Evolutionary conservation across 2,888 invertebrate genomes (phyloP).

Genomic region (Nomada ruficornis): DNA sequence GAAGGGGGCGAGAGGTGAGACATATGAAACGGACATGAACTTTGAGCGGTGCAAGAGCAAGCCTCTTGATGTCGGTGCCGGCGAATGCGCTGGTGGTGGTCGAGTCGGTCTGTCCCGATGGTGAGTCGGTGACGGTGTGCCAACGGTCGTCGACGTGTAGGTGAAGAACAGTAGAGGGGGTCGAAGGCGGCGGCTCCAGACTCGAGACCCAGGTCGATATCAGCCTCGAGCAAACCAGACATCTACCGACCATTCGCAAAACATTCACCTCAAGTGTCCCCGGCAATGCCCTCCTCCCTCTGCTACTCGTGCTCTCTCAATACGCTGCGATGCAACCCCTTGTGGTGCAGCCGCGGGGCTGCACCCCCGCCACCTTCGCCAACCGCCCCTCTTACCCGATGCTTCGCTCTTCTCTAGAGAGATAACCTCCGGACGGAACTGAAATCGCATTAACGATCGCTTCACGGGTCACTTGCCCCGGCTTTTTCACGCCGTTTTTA

Average conservation of each 20-base stretch:
- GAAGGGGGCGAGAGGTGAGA: slow-evolving; percentile 78
- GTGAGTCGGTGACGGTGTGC: slow-evolving; percentile 51
- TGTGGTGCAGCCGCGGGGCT: slow-evolving; percentile 52
- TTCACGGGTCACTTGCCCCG: slow-evolving; percentile 54
- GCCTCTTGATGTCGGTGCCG: slow-evolving; percentile 52
- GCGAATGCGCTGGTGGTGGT: slow-evolving; percentile 48
- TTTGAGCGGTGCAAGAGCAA: slow-evolving; percentile 75
- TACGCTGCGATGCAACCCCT: slow-evolving; percentile 67
- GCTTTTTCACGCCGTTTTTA: slow-evolving; percentile 50
- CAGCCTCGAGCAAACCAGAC: slow-evolving; percentile 83
- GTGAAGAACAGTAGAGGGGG: slow-evolving; percentile 64
- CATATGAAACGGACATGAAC: slow-evolving; percentile 80
- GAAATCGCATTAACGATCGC: slow-evolving; percentile 71
- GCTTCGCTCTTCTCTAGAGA: slow-evolving; percentile 20
- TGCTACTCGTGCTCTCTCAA: slow-evolving; percentile 58
- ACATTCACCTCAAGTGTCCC: slow-evolving; percentile 84
- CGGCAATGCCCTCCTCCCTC: slow-evolving; percentile 74
- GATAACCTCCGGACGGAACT: slow-evolving; percentile 51
- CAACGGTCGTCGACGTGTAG: slow-evolving; percentile 31
- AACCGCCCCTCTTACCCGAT: slow-evolving; percentile 19
- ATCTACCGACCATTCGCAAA: slow-evolving; percentile 84
- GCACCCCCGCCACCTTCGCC: slow-evolving; percentile 52
- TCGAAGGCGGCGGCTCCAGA: slow-evolving; percentile 76
- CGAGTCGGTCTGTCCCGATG: slow-evolving; percentile 63
- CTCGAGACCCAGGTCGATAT: slow-evolving; percentile 82